Percentiles rank a stretch among this genome's conserved stretches.
Conservation (phyloP, 2,888 invertebrate species). For the Melinaea menophilus region DNA sequence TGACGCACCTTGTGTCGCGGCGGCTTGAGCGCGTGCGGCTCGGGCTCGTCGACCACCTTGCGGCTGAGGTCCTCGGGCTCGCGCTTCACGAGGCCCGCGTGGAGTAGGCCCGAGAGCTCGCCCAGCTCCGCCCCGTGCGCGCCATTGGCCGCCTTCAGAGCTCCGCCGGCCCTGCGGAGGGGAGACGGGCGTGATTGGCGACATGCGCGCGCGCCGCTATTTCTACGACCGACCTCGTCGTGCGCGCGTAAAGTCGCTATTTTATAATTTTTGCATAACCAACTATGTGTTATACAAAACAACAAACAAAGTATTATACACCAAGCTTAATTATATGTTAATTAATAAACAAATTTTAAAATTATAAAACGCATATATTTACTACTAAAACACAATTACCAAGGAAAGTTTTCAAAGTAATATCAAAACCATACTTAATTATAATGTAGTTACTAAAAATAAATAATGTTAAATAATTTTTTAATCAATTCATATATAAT, state of each 20-base stretch:
- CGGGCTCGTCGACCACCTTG: conserved; percentile 80
- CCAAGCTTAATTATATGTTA: neutral
- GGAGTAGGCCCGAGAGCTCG: conserved; percentile 79
- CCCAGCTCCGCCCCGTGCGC: conserved; percentile 83
- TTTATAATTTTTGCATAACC: conserved; percentile 47
- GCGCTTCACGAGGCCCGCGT: conserved; percentile 85
- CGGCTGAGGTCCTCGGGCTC: conserved; percentile 90
- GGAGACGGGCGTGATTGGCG: conserved; percentile 74
- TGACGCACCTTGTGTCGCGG: conserved; percentile 82
- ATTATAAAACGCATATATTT: neutral
- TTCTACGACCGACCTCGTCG: conserved; percentile 43
- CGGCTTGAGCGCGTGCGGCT: conserved; percentile 80
- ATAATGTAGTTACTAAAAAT: too few relatives aligned
- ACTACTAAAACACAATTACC: too few relatives aligned
- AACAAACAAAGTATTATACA: conserved; percentile 10
- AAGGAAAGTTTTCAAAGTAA: too few relatives aligned
- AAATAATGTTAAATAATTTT: too few relatives aligned
- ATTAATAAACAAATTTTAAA: neutral
- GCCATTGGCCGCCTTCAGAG: conserved; percentile 83
- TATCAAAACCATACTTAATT: too few relatives aligned
- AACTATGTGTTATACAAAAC: conserved; percentile 9
- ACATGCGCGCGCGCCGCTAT: conserved; percentile 61
- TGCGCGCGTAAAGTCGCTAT: conserved; percentile 55
- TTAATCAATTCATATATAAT: too few relatives aligned
- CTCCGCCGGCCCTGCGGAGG: conserved; percentile 80